phyloP scores from a whole-genome alignment of 1,140 invertebrate genomes.

The Drosophila obscura region DNA sequence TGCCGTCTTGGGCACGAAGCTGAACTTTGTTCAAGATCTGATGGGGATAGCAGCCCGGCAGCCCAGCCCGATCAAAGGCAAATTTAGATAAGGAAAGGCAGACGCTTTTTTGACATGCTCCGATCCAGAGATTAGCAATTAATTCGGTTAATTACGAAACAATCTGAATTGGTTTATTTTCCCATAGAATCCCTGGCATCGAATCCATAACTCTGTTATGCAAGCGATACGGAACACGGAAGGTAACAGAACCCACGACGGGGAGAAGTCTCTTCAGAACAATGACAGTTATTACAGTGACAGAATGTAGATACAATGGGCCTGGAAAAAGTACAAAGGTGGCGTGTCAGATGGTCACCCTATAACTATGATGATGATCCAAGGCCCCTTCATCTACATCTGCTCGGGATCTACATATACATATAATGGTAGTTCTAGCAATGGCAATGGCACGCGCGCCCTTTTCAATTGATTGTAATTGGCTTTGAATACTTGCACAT shows the following conservation, averaged over 20 bases:
- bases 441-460: constrained; percentile 41
- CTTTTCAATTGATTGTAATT: constrained; percentile 76
- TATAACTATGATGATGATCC: constrained; percentile 4
- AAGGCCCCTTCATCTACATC: background rate
- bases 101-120: background rate
- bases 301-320: constrained; percentile 24
- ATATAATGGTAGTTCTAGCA: constrained; percentile 11
- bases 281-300: constrained; percentile 65
- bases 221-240: constrained; percentile 60
- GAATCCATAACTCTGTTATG: constrained; percentile 33
- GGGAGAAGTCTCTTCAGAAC: too few species aligned
- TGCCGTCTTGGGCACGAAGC: constrained; percentile 7
- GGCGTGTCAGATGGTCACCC: constrained; percentile 33
- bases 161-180: constrained; percentile 47
- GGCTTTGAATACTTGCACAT: constrained; percentile 41
- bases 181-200: constrained; percentile 22
- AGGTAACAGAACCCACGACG: constrained; percentile 28
- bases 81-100: constrained; percentile 30
- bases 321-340: constrained; percentile 1
- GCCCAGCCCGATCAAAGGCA: background rate
- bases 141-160: constrained; percentile 56
- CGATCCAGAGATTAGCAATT: constrained; percentile 46
- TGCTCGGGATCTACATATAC: constrained; percentile 3
- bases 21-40: constrained; percentile 24
- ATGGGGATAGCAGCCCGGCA: background rate